These are phyloP conservation scores for Vidua macroura DNA, from an alignment of 2,113 vertebrate genomes.

Conservation along the genomic window DNA sequence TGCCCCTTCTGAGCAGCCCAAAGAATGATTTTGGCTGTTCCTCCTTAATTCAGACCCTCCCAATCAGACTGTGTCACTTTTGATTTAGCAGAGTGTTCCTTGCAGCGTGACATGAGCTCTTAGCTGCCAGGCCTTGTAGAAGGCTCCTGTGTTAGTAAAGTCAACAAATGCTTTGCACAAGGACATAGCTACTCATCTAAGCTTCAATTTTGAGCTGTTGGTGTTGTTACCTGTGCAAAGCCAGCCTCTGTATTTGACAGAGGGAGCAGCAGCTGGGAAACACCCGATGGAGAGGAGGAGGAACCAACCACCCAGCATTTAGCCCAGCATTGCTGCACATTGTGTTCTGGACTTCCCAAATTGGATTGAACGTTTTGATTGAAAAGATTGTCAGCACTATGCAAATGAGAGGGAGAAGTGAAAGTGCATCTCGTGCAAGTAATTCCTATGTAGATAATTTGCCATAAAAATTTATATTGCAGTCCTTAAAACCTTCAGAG, in stretches of 20 bases:
- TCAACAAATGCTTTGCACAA: not conserved
- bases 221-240: not conserved
- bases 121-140: not conserved
- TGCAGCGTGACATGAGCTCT: not conserved
- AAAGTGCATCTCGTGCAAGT: constrained; percentile 80
- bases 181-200: not conserved
- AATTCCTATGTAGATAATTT: constrained; percentile 84
- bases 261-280: not conserved
- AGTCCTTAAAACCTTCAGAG: constrained; percentile 80
- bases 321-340: not conserved
- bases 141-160: not conserved
- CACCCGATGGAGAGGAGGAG: not conserved
- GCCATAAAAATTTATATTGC: constrained; percentile 83
- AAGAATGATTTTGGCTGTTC: not conserved
- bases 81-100: not conserved
- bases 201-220: not conserved
- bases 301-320: not conserved
- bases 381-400: constrained; percentile 75
- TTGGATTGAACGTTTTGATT: constrained; percentile 53
- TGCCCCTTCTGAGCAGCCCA: not conserved
- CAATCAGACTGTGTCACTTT: not conserved
- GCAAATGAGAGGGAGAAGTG: constrained; percentile 72
- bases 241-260: not conserved
- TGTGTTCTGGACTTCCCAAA: constrained; percentile 34
- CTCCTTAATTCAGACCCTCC: not conserved